Base-by-base conservation (phyloP, 1,140 invertebrate genomes). In the Trachelipus rathkii region DNA sequence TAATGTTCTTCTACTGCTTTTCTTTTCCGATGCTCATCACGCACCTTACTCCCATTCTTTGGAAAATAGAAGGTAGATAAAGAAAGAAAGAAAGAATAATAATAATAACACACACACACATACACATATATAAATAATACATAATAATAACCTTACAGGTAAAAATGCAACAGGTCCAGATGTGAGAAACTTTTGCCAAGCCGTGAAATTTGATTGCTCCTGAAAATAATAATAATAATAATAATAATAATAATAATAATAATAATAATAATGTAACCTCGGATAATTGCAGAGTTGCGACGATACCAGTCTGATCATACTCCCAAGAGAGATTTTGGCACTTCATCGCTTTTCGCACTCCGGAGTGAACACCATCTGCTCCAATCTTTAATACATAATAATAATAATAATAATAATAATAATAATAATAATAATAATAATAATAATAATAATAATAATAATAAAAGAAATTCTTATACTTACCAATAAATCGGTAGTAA, bases 101-200 rank as follows among this genome's bases (percentile, higher is more conserved):
- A 50, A 77, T 70, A 66, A 78, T 73, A 75, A n/a, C n/a, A n/a
- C n/a, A n/a, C n/a, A n/a, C n/a, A n/a, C n/a, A n/a, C n/a, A n/a
- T n/a, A n/a, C n/a, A 75, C 44, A 72, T 23, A 15, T 21, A 76
- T 43, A 19, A 74, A 73, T 71, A 71, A 33, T 44, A 43, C 33
- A 45, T 45, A 85, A 60, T 44, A 44, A 45, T 11, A 74, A 33
- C 33, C 87, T 89, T 87, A 93, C 91, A 50, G 97, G 97, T 50
- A 99, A 86, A 45, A 98, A 83, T 15, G 96, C 97, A 44, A 99
- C 88, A 0, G 95, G 94, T 5, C 96, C 96, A 21, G 88, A 91
- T 2, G 95, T 92, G 74, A 97, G 85, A 86, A 98, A 99, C 78
- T 95, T 88, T 85, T 99, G 97, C 95, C 96, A 99, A 0, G 96